Percentiles rank a stretch among this genome's conserved stretches.
These are phyloP conservation scores for Cacoxenus indagator DNA, from an alignment of 2,888 invertebrate species.

Conservation along the genomic window DNA sequence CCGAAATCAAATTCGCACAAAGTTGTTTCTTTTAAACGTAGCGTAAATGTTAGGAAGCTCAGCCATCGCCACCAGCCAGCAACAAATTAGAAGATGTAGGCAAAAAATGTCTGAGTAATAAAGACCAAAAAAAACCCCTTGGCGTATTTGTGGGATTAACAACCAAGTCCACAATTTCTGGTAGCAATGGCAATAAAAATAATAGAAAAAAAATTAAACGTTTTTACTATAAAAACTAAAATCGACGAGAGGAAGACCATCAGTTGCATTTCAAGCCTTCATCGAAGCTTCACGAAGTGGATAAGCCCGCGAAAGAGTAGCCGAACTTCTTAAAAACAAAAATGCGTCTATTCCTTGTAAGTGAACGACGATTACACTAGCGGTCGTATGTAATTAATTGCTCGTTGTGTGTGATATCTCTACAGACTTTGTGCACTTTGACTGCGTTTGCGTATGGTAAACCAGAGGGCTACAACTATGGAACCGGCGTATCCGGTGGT, in stretches of 20 bases:
- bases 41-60: neutral
- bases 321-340: constrained; percentile 12
- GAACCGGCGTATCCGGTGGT: constrained; percentile 53
- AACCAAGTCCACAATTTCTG: neutral
- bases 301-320: constrained; percentile 1
- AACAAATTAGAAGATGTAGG: constrained; percentile 23
- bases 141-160: constrained; percentile 7
- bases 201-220: neutral
- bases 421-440: constrained; percentile 52
- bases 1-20: constrained; percentile 25
- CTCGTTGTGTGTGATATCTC: neutral
- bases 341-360: constrained; percentile 65
- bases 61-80: neutral
- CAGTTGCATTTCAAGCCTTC: constrained; percentile 50
- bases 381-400: constrained; percentile 30
- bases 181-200: neutral
- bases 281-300: constrained; percentile 42
- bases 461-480: constrained; percentile 62
- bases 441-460: constrained; percentile 52
- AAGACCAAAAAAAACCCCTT: constrained; percentile 6
- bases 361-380: constrained; percentile 12
- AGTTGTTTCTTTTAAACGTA: neutral
- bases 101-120: constrained; percentile 5
- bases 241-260: constrained; percentile 46
- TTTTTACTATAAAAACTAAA: constrained; percentile 54